Evolutionary conservation across 1,140 invertebrate species (phyloP).

Genomic region (Leguminivora glycinivorella): DNA sequence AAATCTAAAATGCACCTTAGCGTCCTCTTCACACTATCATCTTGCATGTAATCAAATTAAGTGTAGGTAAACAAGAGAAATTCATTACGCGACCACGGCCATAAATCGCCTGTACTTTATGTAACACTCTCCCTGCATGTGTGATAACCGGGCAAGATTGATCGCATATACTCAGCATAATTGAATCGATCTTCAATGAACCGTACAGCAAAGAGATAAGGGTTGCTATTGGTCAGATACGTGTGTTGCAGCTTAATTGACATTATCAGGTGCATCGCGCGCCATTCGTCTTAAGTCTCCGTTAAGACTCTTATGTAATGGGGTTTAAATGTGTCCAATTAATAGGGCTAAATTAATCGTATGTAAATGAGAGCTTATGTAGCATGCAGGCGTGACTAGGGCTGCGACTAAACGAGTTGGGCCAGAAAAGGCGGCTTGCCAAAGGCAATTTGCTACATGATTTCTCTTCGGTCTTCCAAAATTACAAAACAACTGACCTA

Average conservation of each 20-base stretch:
- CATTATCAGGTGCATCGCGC: conserved; percentile 15
- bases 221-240: too few relatives aligned
- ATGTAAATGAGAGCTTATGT: conserved; percentile 17
- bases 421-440: neutral
- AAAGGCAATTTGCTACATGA: neutral
- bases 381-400: neutral
- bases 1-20: too few relatives aligned
- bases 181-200: neutral
- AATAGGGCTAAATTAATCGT: conserved; percentile 16
- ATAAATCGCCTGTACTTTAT: conserved; percentile 25
- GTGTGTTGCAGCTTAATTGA: conserved; percentile 10
- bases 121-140: conserved; percentile 16
- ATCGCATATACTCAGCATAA: conserved; percentile 10
- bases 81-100: conserved; percentile 11
- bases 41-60: too few relatives aligned
- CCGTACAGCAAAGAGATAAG: too few relatives aligned
- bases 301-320: conserved; percentile 22
- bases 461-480: too few relatives aligned
- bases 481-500: too few relatives aligned
- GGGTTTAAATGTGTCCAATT: conserved; percentile 29
- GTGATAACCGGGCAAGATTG: conserved; percentile 25
- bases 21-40: too few relatives aligned
- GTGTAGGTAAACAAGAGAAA: conserved; percentile 15
- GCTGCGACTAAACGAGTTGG: neutral
- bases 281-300: conserved; percentile 26